These are phyloP conservation scores for Drosophila incognita DNA, from an alignment of 2,888 invertebrate genomes.

Conservation along the genomic window DNA sequence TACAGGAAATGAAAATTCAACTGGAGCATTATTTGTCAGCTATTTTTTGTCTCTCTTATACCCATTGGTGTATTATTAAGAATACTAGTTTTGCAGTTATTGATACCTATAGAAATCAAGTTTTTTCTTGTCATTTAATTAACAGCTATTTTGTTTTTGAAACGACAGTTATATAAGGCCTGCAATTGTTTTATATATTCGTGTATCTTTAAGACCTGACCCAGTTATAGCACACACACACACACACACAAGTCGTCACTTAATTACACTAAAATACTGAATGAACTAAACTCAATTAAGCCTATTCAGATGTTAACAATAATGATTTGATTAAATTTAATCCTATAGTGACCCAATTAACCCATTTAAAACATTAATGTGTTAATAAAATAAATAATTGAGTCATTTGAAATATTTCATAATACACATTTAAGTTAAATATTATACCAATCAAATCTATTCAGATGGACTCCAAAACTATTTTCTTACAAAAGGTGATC, in stretches of 20 bases:
- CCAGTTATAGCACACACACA: conserved; percentile 23
- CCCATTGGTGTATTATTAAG: conserved; percentile 16
- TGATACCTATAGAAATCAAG: conserved; percentile 33
- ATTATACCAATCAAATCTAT: background rate
- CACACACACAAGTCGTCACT: background rate
- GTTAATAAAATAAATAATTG: background rate
- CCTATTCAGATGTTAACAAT: background rate
- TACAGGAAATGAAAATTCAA: conserved; percentile 54
- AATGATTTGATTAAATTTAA: background rate
- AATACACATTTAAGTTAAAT: background rate
- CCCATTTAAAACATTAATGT: background rate
- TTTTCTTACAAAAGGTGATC: background rate
- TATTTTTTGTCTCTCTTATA: background rate
- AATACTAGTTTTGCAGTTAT: conserved; percentile 46
- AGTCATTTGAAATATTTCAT: background rate
- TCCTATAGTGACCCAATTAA: background rate
- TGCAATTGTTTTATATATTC: conserved; percentile 8
- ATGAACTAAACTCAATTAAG: background rate
- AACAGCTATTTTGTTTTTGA: conserved; percentile 1
- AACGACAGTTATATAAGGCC: conserved; percentile 38
- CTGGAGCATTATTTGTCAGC: conserved; percentile 27
- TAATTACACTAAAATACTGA: background rate
- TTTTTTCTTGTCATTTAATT: conserved; percentile 10
- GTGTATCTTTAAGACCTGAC: conserved; percentile 24
- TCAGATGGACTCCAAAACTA: background rate